Conservation (phyloP, 2,113 vertebrate species). For the Aleadryas rufinucha region DNA sequence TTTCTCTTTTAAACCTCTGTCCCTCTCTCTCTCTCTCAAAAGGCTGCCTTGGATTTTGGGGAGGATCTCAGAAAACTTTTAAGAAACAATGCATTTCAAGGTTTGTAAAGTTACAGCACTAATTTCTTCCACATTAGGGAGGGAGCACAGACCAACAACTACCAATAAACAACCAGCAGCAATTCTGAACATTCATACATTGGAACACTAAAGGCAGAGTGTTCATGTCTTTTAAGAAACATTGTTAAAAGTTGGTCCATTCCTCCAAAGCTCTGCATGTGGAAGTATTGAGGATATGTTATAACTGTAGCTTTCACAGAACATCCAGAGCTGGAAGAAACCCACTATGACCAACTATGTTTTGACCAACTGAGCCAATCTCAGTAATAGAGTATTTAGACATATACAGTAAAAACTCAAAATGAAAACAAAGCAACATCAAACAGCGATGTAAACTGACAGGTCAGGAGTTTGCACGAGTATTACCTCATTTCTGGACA, state of each 20-base stretch:
- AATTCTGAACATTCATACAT: background rate
- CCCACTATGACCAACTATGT: rapidly evolving
- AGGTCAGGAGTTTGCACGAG: rapidly evolving
- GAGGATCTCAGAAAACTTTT: background rate
- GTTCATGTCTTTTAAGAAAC: background rate
- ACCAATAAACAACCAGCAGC: background rate
- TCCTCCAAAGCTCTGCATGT: background rate
- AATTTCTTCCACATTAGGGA: background rate
- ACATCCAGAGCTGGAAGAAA: background rate
- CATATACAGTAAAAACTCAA: rapidly evolving
- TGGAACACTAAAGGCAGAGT: background rate
- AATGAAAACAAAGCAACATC: background rate
- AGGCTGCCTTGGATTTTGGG: background rate
- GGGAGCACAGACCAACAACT: background rate
- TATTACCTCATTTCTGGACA: no score
- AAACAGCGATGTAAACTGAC: rapidly evolving
- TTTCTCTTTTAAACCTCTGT: background rate
- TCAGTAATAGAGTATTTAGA: rapidly evolving
- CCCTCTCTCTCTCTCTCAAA: background rate
- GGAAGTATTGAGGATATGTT: rapidly evolving
- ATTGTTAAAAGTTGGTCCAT: background rate
- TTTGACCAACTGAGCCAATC: background rate
- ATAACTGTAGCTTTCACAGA: background rate
- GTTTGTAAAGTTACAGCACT: background rate
- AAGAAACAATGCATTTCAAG: background rate